These are phyloP conservation scores for Nemapogon koenigi DNA, from an alignment of 2,888 invertebrate species.

Conservation along the genomic window DNA sequence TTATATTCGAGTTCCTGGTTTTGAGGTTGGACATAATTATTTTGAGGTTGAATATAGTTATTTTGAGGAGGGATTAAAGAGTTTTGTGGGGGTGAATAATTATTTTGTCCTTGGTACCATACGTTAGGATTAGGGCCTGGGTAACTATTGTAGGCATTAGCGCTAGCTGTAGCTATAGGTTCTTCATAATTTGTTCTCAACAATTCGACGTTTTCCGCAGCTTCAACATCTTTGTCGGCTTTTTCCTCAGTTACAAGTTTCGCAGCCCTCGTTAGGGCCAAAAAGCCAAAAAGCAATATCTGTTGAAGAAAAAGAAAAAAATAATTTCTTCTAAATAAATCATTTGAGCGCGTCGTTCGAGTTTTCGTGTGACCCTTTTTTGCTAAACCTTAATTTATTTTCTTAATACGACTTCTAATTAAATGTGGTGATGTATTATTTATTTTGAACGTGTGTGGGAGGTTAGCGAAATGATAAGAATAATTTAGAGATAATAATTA, in stretches of 20 bases:
- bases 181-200: conserved; percentile 6
- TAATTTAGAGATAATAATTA: too few relatives aligned
- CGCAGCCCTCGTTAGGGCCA: conserved; percentile 2
- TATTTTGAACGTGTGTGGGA: too few relatives aligned
- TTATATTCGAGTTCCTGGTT: too few relatives aligned
- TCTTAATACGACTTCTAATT: too few relatives aligned
- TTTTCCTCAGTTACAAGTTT: conserved; percentile 2
- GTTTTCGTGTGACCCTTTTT: too few relatives aligned
- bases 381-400: too few relatives aligned
- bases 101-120: too few relatives aligned
- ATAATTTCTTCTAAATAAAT: too few relatives aligned
- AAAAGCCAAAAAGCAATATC: conserved; percentile 6
- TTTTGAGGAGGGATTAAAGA: conserved; percentile 20
- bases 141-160: neutral
- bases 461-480: too few relatives aligned
- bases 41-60: conserved; percentile 20
- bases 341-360: too few relatives aligned
- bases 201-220: neutral
- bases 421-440: too few relatives aligned
- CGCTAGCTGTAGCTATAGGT: conserved; percentile 1
- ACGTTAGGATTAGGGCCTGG: neutral
- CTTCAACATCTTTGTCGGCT: conserved; percentile 3
- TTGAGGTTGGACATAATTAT: conserved; percentile 19
- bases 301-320: too few relatives aligned
- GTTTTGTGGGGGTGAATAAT: conserved; percentile 21